A percentile compares a stretch with the other conserved stretches of the same genome.
phyloP scores from a whole-genome alignment of 2,797 vertebrate species.

The Calcarius lapponicus region DNA sequence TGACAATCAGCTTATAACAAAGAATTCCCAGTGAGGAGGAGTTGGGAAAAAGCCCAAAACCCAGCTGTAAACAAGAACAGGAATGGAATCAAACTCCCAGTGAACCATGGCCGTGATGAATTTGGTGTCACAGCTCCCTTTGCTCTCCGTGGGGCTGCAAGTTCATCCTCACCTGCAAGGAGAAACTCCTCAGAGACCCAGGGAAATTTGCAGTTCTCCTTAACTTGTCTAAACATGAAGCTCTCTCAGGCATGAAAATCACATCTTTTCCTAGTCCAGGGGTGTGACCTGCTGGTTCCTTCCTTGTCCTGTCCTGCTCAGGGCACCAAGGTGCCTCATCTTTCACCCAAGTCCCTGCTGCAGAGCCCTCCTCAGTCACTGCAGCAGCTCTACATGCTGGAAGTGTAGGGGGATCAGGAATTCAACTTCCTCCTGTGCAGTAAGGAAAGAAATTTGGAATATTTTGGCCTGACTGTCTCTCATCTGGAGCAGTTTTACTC shows the following conservation, averaged over 20 bases:
- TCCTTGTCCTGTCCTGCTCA: background rate
- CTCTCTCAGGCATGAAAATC: background rate
- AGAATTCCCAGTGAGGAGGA: background rate
- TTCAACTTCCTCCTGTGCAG: background rate
- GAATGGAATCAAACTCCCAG: background rate
- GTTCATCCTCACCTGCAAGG: background rate
- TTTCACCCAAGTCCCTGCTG: background rate
- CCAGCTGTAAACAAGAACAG: background rate
- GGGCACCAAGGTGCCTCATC: background rate
- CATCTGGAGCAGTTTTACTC: background rate
- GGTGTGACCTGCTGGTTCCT: background rate
- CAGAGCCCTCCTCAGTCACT: background rate
- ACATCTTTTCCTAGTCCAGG: background rate
- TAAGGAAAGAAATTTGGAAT: background rate
- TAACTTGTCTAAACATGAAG: background rate
- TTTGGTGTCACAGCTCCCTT: background rate
- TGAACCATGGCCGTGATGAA: background rate
- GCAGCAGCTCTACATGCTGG: background rate
- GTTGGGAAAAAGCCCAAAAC: background rate
- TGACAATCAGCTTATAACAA: background rate
- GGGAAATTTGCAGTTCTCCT: background rate
- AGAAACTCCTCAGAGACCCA: background rate
- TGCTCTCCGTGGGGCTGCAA: background rate
- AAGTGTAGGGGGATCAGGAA: rapidly evolving
- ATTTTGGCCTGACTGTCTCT: background rate